These are phyloP conservation scores for Heliconius ethilla DNA, from an alignment of 2,888 invertebrate species.

Conservation along the genomic window DNA sequence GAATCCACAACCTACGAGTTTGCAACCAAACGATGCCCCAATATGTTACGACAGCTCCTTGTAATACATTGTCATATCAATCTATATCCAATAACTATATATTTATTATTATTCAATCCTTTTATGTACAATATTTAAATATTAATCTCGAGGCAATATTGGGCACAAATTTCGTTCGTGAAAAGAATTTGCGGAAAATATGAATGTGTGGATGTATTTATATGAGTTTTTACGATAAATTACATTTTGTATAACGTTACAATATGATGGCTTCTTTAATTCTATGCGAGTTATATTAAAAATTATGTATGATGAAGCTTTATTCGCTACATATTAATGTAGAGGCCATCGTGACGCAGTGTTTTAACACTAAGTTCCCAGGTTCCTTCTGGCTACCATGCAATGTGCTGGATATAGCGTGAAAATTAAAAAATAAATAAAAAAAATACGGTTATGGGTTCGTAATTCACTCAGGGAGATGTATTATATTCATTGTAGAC, in stretches of 20 bases:
- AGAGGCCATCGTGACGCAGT: too few species aligned
- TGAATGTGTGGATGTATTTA: slow-evolving; percentile 10
- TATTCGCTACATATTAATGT: not conserved
- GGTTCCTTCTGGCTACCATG: too few species aligned
- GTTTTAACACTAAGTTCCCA: too few species aligned
- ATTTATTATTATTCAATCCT: not conserved
- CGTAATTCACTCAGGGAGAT: too few species aligned
- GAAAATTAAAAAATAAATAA: too few species aligned
- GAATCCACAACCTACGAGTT: not conserved
- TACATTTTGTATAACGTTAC: not conserved
- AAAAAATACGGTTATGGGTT: too few species aligned
- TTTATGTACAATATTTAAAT: not conserved
- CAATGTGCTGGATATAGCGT: too few species aligned
- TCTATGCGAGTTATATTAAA: not conserved
- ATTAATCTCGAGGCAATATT: slow-evolving; percentile 1
- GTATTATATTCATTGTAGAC: too few species aligned
- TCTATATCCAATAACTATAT: not conserved
- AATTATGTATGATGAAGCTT: not conserved
- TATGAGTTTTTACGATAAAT: not conserved
- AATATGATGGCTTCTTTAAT: slow-evolving; percentile 1
- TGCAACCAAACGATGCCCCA: not conserved
- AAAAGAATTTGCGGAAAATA: slow-evolving; percentile 3
- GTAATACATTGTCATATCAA: not conserved
- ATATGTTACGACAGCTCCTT: not conserved
- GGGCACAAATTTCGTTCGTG: slow-evolving; percentile 5